Evolutionary conservation across 92 coral and sea anemone genomes (phyloP), one percentile per base, ranked within the genome.

Genomic region (Chrysogorgia sp.): DNA sequence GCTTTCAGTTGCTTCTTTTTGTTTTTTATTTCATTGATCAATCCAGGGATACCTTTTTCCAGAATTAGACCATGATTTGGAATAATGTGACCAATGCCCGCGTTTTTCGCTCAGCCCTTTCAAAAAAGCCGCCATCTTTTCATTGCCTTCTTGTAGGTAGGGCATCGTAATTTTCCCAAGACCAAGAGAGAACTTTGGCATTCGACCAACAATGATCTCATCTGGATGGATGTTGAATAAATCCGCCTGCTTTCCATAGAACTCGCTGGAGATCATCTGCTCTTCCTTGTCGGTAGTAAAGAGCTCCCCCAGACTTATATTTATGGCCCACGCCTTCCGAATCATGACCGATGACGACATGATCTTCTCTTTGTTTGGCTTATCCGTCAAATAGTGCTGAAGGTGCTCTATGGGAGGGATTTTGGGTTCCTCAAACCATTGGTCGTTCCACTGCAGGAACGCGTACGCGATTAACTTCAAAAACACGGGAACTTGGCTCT

Each of bases 381-480:
- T 12, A 4, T 23, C 40, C n/a, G 45, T 40, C 23, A 71, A 31
- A 55, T 57, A 70, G 48, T 30, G 57, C 19, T 21, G 80, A 2
- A 90, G 86, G 64, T 90, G 89, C 20, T 90, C 86, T 10, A 84
- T 60, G 67, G 75, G 74, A 1, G 96, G 96, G 83, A 87, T 79
- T 34, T 84, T 87, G 9, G 87, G 56, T 12, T 86, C 78, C 37
- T 82, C 82, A 76, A 83, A 87, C 96, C 96, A 90, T 34, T 90
- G 96, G 70, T 90, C 96, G 55, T 90, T 90, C 96, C 96, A 90
- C 33, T 90, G 91, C 52, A 55, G 85, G 40, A 90, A 90, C 17
- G 87, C 87, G 57, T 74, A 87, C 25, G 74, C 91, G 9, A 90
- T 25, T 66, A 90, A 83, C 14, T 84, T 25, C 15, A 90, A 41